These are phyloP conservation scores for Netelia inedita DNA, from an alignment of 2,888 invertebrate genomes.

Conservation along the genomic window DNA sequence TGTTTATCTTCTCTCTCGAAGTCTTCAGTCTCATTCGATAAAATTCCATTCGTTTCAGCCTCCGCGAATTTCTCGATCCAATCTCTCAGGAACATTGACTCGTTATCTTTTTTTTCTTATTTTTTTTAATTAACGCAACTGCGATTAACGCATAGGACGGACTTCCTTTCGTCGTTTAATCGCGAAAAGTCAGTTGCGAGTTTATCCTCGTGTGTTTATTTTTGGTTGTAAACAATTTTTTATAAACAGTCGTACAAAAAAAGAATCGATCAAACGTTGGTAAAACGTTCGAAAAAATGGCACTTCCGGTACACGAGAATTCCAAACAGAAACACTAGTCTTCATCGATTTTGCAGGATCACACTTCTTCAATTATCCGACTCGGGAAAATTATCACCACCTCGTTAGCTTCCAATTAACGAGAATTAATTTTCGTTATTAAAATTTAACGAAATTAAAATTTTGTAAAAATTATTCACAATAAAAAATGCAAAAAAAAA, in stretches of 20 bases:
- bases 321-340: background rate
- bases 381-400: background rate
- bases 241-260: background rate
- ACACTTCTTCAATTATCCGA: background rate
- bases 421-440: too few relatives aligned
- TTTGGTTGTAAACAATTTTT: slow-evolving; percentile 2
- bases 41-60: slow-evolving; percentile 6
- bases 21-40: slow-evolving; percentile 7
- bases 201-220: background rate
- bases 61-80: slow-evolving; percentile 9
- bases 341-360: background rate
- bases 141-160: slow-evolving; percentile 22
- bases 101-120: background rate
- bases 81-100: background rate
- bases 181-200: background rate
- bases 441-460: too few relatives aligned
- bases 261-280: background rate
- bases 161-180: slow-evolving; percentile 20
- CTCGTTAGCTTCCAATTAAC: background rate
- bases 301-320: slow-evolving; percentile 43
- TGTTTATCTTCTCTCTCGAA: background rate
- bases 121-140: background rate
- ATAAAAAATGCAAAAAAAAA: background rate
- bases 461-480: background rate
- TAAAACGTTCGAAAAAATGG: slow-evolving; percentile 46